A percentile compares a stretch with the other conserved stretches of the same genome.
Conservation (phyloP, 2,113 vertebrate species). For the Cariama cristata region DNA sequence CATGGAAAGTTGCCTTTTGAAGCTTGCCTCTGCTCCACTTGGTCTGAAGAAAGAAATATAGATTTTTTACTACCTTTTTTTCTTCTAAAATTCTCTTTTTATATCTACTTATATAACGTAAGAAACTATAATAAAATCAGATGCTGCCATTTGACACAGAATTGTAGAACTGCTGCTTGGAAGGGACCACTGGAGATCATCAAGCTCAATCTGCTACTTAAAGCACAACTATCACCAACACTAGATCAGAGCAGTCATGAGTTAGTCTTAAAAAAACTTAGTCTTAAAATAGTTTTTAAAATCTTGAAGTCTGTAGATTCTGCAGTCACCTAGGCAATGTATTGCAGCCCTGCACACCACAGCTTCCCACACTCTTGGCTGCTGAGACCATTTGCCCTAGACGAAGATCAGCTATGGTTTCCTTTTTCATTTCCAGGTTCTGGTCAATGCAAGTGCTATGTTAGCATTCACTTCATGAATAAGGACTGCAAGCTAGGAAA, state of each 20-base stretch:
- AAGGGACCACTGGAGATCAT: neutral
- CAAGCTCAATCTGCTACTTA: neutral
- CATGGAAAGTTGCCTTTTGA: neutral
- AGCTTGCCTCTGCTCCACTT: neutral
- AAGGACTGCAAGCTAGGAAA: neutral
- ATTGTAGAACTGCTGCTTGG: neutral
- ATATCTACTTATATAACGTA: neutral
- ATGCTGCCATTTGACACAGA: neutral
- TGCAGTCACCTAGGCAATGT: neutral
- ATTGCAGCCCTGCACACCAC: neutral
- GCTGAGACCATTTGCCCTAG: neutral
- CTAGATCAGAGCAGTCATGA: neutral
- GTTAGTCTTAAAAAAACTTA: neutral
- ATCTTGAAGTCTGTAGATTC: neutral
- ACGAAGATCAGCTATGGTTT: neutral
- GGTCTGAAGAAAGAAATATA: neutral
- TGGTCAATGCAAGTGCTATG: neutral
- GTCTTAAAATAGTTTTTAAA: neutral
- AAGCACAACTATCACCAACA: neutral
- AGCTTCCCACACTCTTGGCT: neutral
- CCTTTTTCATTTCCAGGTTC: neutral
- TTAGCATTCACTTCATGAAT: neutral
- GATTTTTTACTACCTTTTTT: neutral
- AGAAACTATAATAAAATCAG: neutral
- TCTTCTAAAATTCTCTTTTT: neutral